Evolutionary conservation across 2,113 vertebrate species (phyloP).

Genomic region (Hemiscyllium ocellatum): DNA sequence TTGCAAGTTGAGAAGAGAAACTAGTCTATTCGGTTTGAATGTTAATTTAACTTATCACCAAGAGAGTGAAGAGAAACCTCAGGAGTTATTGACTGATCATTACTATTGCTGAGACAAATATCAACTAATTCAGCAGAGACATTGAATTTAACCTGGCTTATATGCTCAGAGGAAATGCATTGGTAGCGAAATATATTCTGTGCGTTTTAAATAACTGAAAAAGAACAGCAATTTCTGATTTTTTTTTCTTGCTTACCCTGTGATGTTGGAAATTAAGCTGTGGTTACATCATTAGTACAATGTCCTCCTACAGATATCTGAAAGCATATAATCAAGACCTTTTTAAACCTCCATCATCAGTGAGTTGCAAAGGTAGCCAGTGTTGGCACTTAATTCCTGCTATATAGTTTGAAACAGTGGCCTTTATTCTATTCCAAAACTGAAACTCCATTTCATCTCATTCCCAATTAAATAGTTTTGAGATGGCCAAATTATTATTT

Average conservation of each 20-base stretch:
- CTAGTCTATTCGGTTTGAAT: too few relatives aligned
- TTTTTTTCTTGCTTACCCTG: background rate
- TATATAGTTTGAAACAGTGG: background rate
- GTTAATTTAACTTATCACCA: too few relatives aligned
- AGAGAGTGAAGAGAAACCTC: too few relatives aligned
- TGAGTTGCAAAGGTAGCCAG: background rate
- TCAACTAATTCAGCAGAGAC: background rate
- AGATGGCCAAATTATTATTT: background rate
- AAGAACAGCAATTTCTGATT: background rate
- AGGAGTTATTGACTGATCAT: background rate
- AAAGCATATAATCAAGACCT: too few relatives aligned
- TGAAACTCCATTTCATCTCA: background rate
- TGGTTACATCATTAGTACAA: too few relatives aligned
- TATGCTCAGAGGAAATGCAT: background rate
- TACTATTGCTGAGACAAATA: background rate
- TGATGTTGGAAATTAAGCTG: background rate
- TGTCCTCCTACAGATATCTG: too few relatives aligned
- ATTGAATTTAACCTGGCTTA: background rate
- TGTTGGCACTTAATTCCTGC: background rate
- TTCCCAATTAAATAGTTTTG: background rate
- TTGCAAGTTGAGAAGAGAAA: too few relatives aligned
- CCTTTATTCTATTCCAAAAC: background rate
- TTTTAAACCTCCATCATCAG: background rate
- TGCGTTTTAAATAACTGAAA: too few relatives aligned
- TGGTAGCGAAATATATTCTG: background rate